Evolutionary conservation across 1,140 invertebrate genomes (phyloP), one percentile per base, ranked within the genome.

Genomic region (Hetaerina americana): DNA sequence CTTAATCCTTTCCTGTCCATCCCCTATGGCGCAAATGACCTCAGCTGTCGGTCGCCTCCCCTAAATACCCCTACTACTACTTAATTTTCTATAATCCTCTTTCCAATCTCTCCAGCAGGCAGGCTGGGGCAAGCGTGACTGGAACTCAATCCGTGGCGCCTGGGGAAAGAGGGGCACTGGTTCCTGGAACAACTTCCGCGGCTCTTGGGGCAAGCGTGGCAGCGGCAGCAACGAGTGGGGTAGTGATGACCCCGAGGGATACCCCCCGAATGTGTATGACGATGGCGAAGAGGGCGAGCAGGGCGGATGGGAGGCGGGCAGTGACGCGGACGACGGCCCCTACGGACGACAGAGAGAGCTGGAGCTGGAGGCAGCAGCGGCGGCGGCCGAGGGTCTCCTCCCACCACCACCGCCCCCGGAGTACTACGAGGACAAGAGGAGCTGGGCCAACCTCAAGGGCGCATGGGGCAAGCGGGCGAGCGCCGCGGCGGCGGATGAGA

Each of bases 391-490:
- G n/a, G n/a, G n/a, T n/a, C n/a, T n/a, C n/a, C n/a, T n/a, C 49
- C 12, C 6, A 67, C 66, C 66, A 8, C 6, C n/a, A 18, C 24
- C n/a, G 12, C 2, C 15, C 25, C 67, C 67, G n/a, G 67, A 68
- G 1, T 3, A 2, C 1, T 26, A 68, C 25, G 72, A 70, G 12
- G 70, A 66, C 0, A 72, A 72, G 26, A 25, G 75, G n/a, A 66
- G 29, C n/a, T 73, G 72, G 72, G 26, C 27, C 12, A 70, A 73
- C 68, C 66, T 75, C 22, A 26, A 49, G 25, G 72, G 72, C 0
- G 66, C 72, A 5, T 75, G 74, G 74, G 72, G 72, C n/a, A 72
- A 72, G 31, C 70, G 71, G 28, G 71, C 22, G 1, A 73, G 72
- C 10, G 40, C 40, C 2, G 15, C 40, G 2, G 72, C 71, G n/a